Evolutionary conservation across 1,140 invertebrate genomes (phyloP), one percentile per base, ranked within the genome.

Genomic region (Pygmarrhopalites habei): DNA sequence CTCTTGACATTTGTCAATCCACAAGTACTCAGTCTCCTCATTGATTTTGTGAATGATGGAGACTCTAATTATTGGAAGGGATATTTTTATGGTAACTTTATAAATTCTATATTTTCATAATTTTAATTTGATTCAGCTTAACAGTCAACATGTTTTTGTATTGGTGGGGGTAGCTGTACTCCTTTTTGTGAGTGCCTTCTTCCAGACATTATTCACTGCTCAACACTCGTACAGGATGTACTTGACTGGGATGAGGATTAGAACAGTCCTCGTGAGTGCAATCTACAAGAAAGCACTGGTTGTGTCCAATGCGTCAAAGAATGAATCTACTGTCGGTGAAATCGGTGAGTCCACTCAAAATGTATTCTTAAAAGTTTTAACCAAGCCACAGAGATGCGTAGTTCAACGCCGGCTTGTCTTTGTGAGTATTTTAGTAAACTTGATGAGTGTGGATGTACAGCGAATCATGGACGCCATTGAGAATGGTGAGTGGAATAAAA

Each of bases 191-290:
- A 84, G 86, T 23, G 89, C 93, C 0, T 80, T 86, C 0, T 72
- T 90, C 17, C 92, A 97, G 78, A 97, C 94, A 0, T 73, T 98
- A 47, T 77, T 97, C 7, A 76, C 96, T 17, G 84, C 63, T 0
- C 90, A 93, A 67, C 95, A 95, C 76, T 93, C 93, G 75, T 86
- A 92, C 72, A 81, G 86, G 43, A 94, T 95, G 88, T 91, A 90
- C 72, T 77, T 94, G 39, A 86, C 96, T 26, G 95, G 94, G 3
- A 84, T 98, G 79, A 82, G 90, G 44, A 87, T 98, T 65, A 80
- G 95, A 64, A 95, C 94, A 0, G 87, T 90, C 0, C 77, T 98
- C 25, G 92, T 95, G 7, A 89, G 91, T 66, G 85, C 92, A 56
- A 90, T 99, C 68, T 99, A 98, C 75, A 82, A 86, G 72, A 98